Base-by-base conservation (phyloP, 2,113 vertebrate genomes). In the Pollimyrus isidori region DNA sequence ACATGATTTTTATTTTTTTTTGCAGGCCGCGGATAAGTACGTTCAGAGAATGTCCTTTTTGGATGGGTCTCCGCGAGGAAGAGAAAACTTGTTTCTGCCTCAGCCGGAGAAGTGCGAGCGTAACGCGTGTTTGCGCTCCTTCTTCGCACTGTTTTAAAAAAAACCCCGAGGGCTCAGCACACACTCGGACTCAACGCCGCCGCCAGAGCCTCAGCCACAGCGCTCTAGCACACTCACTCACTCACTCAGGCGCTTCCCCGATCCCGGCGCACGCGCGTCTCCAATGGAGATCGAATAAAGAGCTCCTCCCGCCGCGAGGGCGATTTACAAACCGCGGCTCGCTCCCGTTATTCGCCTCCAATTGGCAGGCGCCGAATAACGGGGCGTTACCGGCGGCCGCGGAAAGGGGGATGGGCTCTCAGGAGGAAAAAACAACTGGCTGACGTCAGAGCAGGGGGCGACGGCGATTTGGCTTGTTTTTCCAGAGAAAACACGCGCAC, bases 1-100 rank as follows among this genome's bases (percentile, higher is more conserved):
- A 97, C 96, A 96, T 97, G 94, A 93, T 96, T 88, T 90, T 86
- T 88, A 90, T 76, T 96, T 88, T 90, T 86, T 88, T 90, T 76
- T 50, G 83, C 53, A 87, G 89, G 88, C 62, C 87, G 45, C 48
- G 42, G 76, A 90, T 87, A 17, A 53, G 90, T 90, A 89, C 56
- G 83, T 88, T 87, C 88, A 62, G 62, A 87, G 86, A 83, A 91
- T 83, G 17, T 83, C 89, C 58, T 30, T 39, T 90, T 90, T 89
- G 50, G 50, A 19, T 89, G 90, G 62, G 88, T 89, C 88, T 90
- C 89, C 91, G 56, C 80, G 89, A 89, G 86, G 87, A 87, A 86
- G 39, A 89, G 62, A 89, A 92, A 92, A 90, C 88, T 91, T 88
- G 83, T 58, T 90, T 90, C 87, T 89, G 73, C 87, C 88, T 90